A percentile compares a stretch with the other conserved stretches of the same genome.
These are phyloP conservation scores for Corythucha ciliata DNA, from an alignment of 2,888 invertebrate species.

Conservation along the genomic window DNA sequence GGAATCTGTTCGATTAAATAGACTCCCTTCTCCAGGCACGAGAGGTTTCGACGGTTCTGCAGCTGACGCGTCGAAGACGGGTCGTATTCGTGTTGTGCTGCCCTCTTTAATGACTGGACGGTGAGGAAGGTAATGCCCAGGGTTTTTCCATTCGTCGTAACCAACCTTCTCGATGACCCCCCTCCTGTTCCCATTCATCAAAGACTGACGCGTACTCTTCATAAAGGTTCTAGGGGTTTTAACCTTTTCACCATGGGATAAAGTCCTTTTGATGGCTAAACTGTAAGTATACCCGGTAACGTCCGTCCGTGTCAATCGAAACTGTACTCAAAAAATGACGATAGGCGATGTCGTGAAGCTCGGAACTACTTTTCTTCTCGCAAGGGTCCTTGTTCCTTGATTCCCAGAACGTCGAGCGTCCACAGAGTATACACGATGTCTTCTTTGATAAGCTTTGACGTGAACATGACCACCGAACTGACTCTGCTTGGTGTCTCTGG, in stretches of 20 bases:
- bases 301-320: slow-evolving; percentile 31
- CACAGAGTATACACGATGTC: slow-evolving; percentile 18
- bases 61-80: slow-evolving; percentile 33
- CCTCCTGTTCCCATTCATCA: slow-evolving; percentile 34
- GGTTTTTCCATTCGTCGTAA: neutral
- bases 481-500: neutral
- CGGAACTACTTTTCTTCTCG: neutral
- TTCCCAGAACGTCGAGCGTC: slow-evolving; percentile 25
- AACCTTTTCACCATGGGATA: slow-evolving; percentile 30
- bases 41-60: slow-evolving; percentile 16
- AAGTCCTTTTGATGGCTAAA: slow-evolving; percentile 36
- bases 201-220: slow-evolving; percentile 36
- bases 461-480: neutral
- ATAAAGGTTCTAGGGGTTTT: slow-evolving; percentile 10
- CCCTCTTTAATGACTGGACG: slow-evolving; percentile 27
- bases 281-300: slow-evolving; percentile 38
- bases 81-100: slow-evolving; percentile 28
- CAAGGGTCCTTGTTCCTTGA: slow-evolving; percentile 21
- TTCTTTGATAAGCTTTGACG: slow-evolving; percentile 5
- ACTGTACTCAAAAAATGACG: slow-evolving; percentile 33
- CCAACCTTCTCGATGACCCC: slow-evolving; percentile 35
- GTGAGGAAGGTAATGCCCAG: slow-evolving; percentile 26
- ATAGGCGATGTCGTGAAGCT: slow-evolving; percentile 2
- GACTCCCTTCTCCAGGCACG: slow-evolving; percentile 32
- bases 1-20: slow-evolving; percentile 32